Percentiles rank a stretch among this genome's conserved stretches.
Evolutionary conservation across 1,140 invertebrate genomes (phyloP).

Genomic region (Sitobion miscanthi): DNA sequence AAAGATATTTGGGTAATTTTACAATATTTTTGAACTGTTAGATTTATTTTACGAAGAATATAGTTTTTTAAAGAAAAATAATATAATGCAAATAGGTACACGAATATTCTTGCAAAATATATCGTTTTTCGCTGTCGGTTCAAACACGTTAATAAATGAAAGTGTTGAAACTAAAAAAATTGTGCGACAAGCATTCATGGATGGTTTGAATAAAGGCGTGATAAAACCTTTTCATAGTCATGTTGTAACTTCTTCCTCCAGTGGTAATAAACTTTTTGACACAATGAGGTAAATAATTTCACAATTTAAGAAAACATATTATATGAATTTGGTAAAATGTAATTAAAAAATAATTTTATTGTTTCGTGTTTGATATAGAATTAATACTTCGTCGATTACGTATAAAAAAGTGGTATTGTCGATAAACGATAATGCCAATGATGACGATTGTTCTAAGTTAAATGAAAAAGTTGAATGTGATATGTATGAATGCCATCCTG

Average conservation of each 20-base stretch:
- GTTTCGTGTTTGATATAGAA: background rate
- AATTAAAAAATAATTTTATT: background rate
- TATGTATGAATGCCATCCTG: background rate
- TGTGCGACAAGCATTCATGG: background rate
- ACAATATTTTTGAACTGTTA: background rate
- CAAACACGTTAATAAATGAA: background rate
- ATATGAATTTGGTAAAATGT: too few species aligned
- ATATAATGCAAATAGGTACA: background rate
- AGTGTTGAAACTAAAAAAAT: background rate
- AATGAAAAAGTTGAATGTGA: background rate
- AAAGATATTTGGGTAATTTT: background rate
- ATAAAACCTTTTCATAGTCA: background rate
- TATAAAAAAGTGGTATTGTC: background rate
- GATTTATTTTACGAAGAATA: background rate
- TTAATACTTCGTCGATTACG: background rate
- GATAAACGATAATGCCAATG: background rate
- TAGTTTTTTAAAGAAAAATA: background rate
- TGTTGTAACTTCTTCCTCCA: background rate
- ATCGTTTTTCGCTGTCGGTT: background rate
- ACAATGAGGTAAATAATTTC: background rate
- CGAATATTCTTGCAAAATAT: background rate
- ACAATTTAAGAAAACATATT: background rate
- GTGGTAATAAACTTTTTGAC: background rate
- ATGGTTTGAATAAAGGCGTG: background rate
- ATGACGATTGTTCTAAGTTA: background rate